Evolutionary conservation across 2,888 invertebrate genomes (phyloP).

Genomic region (Slavum lentiscoides): DNA sequence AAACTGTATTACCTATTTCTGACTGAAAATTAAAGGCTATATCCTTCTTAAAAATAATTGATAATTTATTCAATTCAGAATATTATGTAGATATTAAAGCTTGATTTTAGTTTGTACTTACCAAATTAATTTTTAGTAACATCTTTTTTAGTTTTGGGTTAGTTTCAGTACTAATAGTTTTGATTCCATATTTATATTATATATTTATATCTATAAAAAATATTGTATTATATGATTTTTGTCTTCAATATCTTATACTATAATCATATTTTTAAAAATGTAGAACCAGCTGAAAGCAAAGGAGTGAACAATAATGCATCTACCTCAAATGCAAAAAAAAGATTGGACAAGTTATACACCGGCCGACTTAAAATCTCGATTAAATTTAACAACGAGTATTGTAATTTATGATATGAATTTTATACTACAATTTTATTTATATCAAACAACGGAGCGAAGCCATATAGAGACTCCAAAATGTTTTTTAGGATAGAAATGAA

Average conservation of each 20-base stretch:
- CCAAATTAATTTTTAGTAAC: not conserved
- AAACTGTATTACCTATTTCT: not conserved
- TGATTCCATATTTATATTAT: not conserved
- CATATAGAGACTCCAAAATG: no score
- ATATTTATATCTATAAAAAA: constrained; percentile 7
- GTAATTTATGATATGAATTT: not conserved
- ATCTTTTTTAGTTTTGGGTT: not conserved
- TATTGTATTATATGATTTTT: constrained; percentile 14
- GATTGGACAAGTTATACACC: constrained; percentile 2
- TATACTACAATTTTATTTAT: not conserved
- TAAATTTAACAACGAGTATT: not conserved
- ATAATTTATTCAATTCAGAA: not conserved
- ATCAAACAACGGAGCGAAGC: no score
- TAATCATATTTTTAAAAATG: constrained; percentile 10
- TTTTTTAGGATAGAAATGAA: no score
- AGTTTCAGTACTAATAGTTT: not conserved
- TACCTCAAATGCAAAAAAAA: not conserved
- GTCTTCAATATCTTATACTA: constrained; percentile 5
- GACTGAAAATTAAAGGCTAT: not conserved
- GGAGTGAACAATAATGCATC: not conserved
- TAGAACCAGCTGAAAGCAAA: not conserved
- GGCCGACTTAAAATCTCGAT: not conserved
- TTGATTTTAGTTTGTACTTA: not conserved
- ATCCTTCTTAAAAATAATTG: not conserved
- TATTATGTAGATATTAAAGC: not conserved